Base-by-base conservation (phyloP, 1,140 invertebrate genomes). In the Physella acuta region DNA sequence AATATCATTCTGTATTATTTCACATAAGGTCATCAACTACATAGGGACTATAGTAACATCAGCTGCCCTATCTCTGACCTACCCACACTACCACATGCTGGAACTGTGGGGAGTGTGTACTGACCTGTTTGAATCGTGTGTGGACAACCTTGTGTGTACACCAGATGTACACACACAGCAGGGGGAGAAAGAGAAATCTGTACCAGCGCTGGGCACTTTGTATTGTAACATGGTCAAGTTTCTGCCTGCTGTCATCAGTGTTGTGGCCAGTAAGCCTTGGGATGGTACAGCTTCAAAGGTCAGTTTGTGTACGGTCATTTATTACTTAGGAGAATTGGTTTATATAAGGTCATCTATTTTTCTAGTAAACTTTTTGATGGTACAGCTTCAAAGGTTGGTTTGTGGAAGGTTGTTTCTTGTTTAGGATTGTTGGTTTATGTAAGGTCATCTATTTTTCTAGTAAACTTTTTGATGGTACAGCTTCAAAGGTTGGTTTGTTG, bases 1-100 rank as follows among this genome's bases (percentile, higher is more conserved):
- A n/a, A n/a, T n/a, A n/a, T n/a, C n/a, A n/a, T n/a, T n/a, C n/a
- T n/a, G n/a, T n/a, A n/a, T n/a, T n/a, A n/a, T n/a, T n/a, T n/a
- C n/a, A n/a, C n/a, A n/a, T n/a, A n/a, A n/a, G 62, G 62, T 64
- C 16, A 64, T 64, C 31, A 52, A 49, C 2, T 52, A 34, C 30
- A 44, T 53, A 3, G 37, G 31, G 5, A 53, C n/a, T 51, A 44
- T 64, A 4, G 51, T 64, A 8, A 64, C 44, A 20, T 49, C 31
- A 31, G 49, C 39, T 33, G 52, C 52, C 20, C 20, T 53, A 30
- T 34, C 62, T n/a, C 20, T 64, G 44, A 64, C 62, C 62, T 33
- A 64, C 26, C 39, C 62, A 24, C 17, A 3, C 26, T 37, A 52
- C 49, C 11, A 26, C n/a, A 49, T 51, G 2, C 5, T 64, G 30